Evolutionary conservation across 2,888 invertebrate species (phyloP), one percentile per base, ranked within the genome.

Genomic region (Notodonta ziczac): DNA sequence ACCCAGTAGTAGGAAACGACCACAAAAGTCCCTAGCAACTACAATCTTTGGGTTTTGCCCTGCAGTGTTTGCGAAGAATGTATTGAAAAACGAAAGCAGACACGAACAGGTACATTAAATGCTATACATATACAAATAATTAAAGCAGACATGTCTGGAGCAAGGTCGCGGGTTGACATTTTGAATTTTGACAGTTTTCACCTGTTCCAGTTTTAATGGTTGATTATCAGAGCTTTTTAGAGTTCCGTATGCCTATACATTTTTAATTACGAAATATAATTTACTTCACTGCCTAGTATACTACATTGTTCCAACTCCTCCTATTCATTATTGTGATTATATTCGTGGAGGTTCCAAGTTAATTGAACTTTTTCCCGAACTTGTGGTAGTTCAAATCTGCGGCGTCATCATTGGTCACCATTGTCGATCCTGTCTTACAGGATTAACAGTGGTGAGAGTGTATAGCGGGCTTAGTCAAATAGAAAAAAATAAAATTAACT

Each of bases 121-220:
- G 85, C 77, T 85, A 82, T 24, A 24, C 24, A 24, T 2, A 24
- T 35, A 35, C 81, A 82, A 83, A 82, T 89, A 87, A 90, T 90
- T 87, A 83, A 83, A 70, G 74, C 65, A 80, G 76, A 84, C 83
- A 63, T 79, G 87, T 87, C 81, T 83, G 83, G 86, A 88, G 89
- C 89, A 83, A 89, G 90, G 90, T 77, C 81, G 65, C 63, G 77
- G 60, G 73, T 81, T 88, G 91, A 84, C 90, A 91, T 92, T 92
- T 90, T 64, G 75, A 73, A 78, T 83, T 87, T 85, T 82, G 83
- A 69, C 79, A 83, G 80, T 89, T 89, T 90, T 88, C 86, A 85
- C 86, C 77, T 79, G 85, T 75, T 88, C 84, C 85, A 84, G 76
- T 86, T 87, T 84, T 80, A 82, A 88, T 86, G 74, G 77, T 67